Conservation (phyloP, 2,797 vertebrate species). For the Acanthurus tractus region DNA sequence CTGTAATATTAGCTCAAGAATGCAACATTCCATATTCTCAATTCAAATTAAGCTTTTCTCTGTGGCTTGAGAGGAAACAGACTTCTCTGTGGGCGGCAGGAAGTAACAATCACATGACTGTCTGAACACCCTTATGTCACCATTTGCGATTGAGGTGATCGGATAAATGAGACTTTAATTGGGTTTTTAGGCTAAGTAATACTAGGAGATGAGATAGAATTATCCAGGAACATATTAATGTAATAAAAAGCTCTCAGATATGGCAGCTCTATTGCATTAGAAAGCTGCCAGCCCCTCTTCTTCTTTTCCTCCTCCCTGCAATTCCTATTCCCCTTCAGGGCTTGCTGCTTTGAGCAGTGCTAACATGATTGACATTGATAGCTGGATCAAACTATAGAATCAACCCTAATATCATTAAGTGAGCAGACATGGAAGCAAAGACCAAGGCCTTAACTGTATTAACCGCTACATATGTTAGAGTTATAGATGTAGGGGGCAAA, state of each 20-base stretch:
- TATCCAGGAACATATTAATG: constrained; percentile 86
- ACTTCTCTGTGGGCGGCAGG: constrained; percentile 53
- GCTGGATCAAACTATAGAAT: constrained; percentile 76
- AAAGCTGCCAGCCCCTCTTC: constrained; percentile 41
- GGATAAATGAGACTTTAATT: constrained; percentile 91
- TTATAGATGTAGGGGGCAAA: constrained; percentile 68
- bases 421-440: constrained; percentile 73
- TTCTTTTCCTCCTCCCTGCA: constrained; percentile 16
- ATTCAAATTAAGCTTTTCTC: constrained; percentile 64
- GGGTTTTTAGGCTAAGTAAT: constrained; percentile 87
- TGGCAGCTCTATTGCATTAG: constrained; percentile 78
- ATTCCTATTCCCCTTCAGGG: constrained; percentile 52
- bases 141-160: constrained; percentile 84
- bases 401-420: constrained; percentile 76
- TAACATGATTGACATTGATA: constrained; percentile 84
- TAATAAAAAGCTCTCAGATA: constrained; percentile 86
- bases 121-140: constrained; percentile 76
- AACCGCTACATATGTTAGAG: constrained; percentile 73
- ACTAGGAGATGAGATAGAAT: constrained; percentile 87
- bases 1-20: constrained; percentile 43
- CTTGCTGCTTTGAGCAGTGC: constrained; percentile 48
- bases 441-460: constrained; percentile 74
- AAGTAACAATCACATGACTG: constrained; percentile 60
- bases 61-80: constrained; percentile 60
- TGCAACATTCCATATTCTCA: constrained; percentile 26